A percentile compares a stretch with the other conserved stretches of the same genome.
Conservation (phyloP, 2,113 vertebrate genomes). For the Acrocephalus kingi region DNA sequence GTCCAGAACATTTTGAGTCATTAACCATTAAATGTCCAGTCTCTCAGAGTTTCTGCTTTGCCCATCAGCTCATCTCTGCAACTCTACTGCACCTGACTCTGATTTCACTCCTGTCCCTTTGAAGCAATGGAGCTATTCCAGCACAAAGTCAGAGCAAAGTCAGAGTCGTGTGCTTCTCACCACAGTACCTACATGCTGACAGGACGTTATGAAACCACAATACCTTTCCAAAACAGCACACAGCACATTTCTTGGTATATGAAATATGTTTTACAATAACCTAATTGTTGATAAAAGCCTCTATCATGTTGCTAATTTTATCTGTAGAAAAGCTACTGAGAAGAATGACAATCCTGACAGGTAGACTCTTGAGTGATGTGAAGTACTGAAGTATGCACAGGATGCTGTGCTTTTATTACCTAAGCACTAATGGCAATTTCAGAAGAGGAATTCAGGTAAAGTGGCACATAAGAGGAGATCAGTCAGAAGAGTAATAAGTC, state of each 20-base stretch:
- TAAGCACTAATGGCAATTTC: slow-evolving; percentile 32
- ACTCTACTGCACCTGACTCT: not conserved
- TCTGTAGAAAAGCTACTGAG: not conserved
- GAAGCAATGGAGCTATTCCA: not conserved
- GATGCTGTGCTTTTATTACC: slow-evolving; percentile 30
- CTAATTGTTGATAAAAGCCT: slow-evolving; percentile 39
- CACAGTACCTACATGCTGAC: not conserved
- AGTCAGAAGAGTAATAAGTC: not conserved
- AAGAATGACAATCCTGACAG: not conserved
- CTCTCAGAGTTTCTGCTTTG: not conserved
- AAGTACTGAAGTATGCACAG: not conserved
- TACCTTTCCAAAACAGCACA: not conserved
- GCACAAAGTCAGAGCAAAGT: no score
- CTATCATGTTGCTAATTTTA: not conserved
- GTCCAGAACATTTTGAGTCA: not conserved
- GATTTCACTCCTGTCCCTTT: not conserved
- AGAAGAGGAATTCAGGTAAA: slow-evolving; percentile 12
- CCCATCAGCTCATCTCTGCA: not conserved
- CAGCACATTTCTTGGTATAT: not conserved
- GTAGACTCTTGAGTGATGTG: not conserved
- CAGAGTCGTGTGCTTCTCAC: not conserved
- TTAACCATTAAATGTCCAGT: not conserved
- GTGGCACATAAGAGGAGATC: not conserved
- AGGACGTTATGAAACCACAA: slow-evolving; percentile 39
- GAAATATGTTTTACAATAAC: not conserved